Evolutionary conservation across 2,888 invertebrate genomes (phyloP).

Genomic region (Limulus polyphemus): DNA sequence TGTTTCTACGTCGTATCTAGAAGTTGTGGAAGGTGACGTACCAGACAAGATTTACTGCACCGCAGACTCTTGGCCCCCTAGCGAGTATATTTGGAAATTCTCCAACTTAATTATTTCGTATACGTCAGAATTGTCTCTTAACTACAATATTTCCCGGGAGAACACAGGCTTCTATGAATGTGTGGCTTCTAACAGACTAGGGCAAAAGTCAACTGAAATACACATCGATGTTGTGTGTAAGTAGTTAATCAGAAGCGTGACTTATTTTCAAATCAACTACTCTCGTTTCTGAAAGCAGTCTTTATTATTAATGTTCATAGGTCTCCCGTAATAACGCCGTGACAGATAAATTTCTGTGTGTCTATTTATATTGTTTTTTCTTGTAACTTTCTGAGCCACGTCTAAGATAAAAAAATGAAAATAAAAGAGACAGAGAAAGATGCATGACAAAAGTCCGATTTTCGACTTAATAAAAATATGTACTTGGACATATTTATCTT

Average conservation of each 20-base stretch:
- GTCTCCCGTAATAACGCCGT: too few species aligned
- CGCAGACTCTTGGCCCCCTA: background rate
- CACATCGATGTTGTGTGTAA: slow-evolving; percentile 1
- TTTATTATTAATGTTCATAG: too few species aligned
- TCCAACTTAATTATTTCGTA: background rate
- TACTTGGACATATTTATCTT: too few species aligned
- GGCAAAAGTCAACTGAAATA: background rate
- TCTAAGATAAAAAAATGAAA: too few species aligned
- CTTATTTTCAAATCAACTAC: too few species aligned
- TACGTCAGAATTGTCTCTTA: background rate
- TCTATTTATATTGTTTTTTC: too few species aligned
- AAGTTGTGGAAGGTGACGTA: background rate
- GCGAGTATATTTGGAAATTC: slow-evolving; percentile 1
- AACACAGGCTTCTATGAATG: background rate
- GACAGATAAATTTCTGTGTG: too few species aligned
- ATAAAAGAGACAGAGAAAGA: too few species aligned
- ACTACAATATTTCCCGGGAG: background rate
- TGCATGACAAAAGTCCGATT: too few species aligned
- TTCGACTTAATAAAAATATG: too few species aligned
- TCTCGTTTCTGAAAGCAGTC: too few species aligned
- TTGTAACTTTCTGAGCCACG: too few species aligned
- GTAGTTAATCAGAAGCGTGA: background rate
- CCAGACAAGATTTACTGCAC: background rate
- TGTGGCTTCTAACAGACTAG: background rate
- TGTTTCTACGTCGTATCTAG: background rate